Percentiles rank a stretch among this genome's conserved stretches.
These are phyloP conservation scores for Branchinecta lindahli DNA, from an alignment of 1,140 invertebrate species.

Conservation along the genomic window DNA sequence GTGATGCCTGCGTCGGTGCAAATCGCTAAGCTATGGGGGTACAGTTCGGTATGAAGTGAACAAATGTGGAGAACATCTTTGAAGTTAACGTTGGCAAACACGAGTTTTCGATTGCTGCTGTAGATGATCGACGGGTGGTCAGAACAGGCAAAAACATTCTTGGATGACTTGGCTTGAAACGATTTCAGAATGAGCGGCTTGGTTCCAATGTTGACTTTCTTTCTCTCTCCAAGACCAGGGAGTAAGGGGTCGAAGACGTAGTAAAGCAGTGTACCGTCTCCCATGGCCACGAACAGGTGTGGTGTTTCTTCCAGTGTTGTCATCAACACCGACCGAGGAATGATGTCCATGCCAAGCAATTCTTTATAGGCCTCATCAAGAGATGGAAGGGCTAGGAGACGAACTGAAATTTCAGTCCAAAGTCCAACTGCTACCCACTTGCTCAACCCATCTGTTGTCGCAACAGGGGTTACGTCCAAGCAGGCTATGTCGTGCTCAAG, in stretches of 20 bases:
- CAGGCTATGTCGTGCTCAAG: slow-evolving; percentile 91
- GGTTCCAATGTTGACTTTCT: slow-evolving; percentile 69
- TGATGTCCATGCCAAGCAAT: slow-evolving; percentile 73
- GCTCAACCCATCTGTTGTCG: slow-evolving; percentile 35
- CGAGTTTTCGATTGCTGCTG: slow-evolving; percentile 94
- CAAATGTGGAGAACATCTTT: slow-evolving; percentile 98
- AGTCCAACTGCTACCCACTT: slow-evolving; percentile 71
- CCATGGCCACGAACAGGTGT: slow-evolving; percentile 80
- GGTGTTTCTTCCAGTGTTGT: slow-evolving; percentile 81
- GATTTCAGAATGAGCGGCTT: slow-evolving; percentile 86
- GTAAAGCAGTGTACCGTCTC: slow-evolving; percentile 96
- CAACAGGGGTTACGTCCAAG: slow-evolving; percentile 76
- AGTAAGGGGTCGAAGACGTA: slow-evolving; percentile 61
- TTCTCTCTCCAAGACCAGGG: slow-evolving; percentile 59
- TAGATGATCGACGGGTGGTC: slow-evolving; percentile 97
- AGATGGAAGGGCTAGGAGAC: slow-evolving; percentile 59
- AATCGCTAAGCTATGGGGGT: slow-evolving; percentile 84
- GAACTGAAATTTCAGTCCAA: slow-evolving; percentile 92
- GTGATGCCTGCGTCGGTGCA: slow-evolving; percentile 85
- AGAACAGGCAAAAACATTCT: slow-evolving; percentile 96
- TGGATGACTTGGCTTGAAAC: slow-evolving; percentile 78
- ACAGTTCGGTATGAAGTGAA: slow-evolving; percentile 81
- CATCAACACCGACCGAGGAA: slow-evolving; percentile 86
- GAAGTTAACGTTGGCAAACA: slow-evolving; percentile 98
- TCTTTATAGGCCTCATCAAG: slow-evolving; percentile 66